Evolutionary conservation across 2,797 vertebrate species (phyloP).

Genomic region (Anniella stebbinsi): DNA sequence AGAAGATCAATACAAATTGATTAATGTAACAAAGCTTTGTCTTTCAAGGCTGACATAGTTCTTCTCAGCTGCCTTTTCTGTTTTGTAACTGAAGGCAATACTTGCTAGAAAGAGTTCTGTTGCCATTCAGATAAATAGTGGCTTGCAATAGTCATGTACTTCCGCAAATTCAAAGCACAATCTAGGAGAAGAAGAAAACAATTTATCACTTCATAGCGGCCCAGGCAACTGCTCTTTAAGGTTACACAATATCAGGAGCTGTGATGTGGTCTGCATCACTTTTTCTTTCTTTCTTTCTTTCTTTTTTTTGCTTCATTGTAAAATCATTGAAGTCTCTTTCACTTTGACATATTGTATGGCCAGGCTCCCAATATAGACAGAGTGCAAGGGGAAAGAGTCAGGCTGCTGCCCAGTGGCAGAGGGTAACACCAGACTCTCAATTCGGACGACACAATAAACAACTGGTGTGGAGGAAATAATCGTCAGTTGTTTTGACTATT

Average conservation of each 20-base stretch:
- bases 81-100: conserved; percentile 37
- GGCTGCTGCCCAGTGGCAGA: background rate
- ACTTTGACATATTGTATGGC: background rate
- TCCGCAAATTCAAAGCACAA: background rate
- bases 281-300: no score
- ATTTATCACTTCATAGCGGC: background rate
- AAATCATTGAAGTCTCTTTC: background rate
- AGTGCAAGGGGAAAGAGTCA: background rate
- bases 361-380: background rate
- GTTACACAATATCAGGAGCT: background rate
- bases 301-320: background rate
- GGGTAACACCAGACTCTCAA: background rate
- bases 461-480: no score
- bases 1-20: conserved; percentile 37
- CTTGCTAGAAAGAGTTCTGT: conserved; percentile 69
- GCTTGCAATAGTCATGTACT: conserved; percentile 51
- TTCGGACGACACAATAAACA: no score
- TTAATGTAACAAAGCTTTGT: conserved; percentile 45
- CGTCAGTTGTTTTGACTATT: no score
- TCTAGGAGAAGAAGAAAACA: background rate
- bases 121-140: conserved; percentile 65
- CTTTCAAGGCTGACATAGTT: conserved; percentile 36
- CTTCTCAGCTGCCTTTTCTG: conserved; percentile 53
- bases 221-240: background rate
- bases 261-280: background rate